phyloP scores from a whole-genome alignment of 2,113 vertebrate genomes.

The Aegypius monachus region DNA sequence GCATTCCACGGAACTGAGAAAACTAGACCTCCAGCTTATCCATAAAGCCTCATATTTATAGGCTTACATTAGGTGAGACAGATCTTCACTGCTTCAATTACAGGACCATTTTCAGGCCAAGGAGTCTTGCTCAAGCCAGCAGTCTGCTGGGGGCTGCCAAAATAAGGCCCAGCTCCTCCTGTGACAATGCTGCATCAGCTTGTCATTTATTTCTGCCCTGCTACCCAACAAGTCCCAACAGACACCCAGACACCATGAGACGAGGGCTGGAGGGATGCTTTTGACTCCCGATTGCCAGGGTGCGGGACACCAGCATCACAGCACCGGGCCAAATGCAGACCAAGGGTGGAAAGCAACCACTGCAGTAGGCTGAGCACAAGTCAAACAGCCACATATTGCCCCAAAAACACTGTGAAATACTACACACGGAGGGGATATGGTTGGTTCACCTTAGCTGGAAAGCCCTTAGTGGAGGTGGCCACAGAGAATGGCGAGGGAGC shows the following conservation, averaged over 20 bases:
- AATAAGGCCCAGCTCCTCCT: not conserved
- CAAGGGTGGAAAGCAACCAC: not conserved
- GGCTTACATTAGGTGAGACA: not conserved
- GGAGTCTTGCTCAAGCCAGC: not conserved
- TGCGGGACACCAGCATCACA: not conserved
- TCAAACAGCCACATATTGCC: not conserved
- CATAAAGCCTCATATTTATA: not conserved
- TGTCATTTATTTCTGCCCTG: not conserved
- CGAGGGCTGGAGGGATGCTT: not conserved
- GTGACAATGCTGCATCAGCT: rapidly evolving
- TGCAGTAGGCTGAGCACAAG: not conserved
- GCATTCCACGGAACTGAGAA: not conserved
- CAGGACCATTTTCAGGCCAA: not conserved
- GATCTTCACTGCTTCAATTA: not conserved
- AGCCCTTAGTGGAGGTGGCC: not conserved
- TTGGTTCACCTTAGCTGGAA: not conserved
- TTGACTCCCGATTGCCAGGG: rapidly evolving
- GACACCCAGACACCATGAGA: rapidly evolving
- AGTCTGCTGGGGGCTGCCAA: not conserved
- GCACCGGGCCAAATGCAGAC: not conserved
- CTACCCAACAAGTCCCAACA: not conserved
- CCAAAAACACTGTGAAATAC: not conserved
- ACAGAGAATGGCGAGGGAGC: not conserved
- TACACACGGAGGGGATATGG: not conserved
- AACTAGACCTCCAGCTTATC: not conserved